Conservation (phyloP, 2,888 invertebrate genomes). For the Drosophila incognita region DNA sequence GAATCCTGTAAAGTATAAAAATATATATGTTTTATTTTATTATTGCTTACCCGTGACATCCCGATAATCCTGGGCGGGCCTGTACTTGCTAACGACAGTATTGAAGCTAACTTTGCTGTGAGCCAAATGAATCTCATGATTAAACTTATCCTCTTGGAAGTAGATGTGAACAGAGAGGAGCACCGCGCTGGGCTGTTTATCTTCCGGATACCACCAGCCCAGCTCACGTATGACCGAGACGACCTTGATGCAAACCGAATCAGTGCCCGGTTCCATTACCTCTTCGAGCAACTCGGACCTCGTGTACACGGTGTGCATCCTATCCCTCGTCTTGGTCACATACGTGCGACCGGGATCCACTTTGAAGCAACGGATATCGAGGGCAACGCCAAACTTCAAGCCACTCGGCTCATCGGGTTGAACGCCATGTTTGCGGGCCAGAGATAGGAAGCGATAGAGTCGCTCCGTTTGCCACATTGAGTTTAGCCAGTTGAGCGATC, state of each 20-base stretch:
- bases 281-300: slow-evolving; percentile 33
- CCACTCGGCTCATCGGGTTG: background rate
- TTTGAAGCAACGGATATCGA: slow-evolving; percentile 29
- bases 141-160: background rate
- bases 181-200: slow-evolving; percentile 47
- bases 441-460: slow-evolving; percentile 16
- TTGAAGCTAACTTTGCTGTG: slow-evolving; percentile 5
- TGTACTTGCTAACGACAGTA: slow-evolving; percentile 31
- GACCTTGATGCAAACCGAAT: slow-evolving; percentile 43
- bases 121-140: background rate
- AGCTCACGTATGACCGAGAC: slow-evolving; percentile 45
- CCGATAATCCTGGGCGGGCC: background rate
- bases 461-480: slow-evolving; percentile 51
- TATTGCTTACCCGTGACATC: background rate
- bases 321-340: slow-evolving; percentile 36
- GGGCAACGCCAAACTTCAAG: background rate
- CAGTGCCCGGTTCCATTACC: background rate
- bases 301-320: slow-evolving; percentile 45
- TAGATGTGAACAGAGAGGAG: slow-evolving; percentile 51
- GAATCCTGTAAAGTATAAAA: too few relatives aligned
- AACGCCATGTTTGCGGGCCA: slow-evolving; percentile 11
- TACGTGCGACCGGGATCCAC: background rate
- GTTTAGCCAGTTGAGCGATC: slow-evolving; percentile 43
- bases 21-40: too few relatives aligned
- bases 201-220: slow-evolving; percentile 68